Conservation (phyloP, 2,888 invertebrate genomes). For the Cantharis rustica region DNA sequence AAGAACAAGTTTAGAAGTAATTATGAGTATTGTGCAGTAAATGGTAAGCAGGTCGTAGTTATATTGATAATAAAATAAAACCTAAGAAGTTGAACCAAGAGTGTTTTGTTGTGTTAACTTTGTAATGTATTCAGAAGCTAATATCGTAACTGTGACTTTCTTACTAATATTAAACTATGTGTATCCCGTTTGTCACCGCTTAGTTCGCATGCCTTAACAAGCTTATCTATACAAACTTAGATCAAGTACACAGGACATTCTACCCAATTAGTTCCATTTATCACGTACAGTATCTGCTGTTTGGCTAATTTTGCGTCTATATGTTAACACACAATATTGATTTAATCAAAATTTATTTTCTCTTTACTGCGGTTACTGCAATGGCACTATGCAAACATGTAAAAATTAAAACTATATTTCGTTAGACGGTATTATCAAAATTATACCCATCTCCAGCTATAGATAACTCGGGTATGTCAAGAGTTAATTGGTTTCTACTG, state of each 20-base stretch:
- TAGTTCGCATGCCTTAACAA: slow-evolving; percentile 31
- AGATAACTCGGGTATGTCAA: background rate
- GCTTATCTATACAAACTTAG: slow-evolving; percentile 31
- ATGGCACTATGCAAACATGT: background rate
- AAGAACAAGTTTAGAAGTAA: slow-evolving; percentile 24
- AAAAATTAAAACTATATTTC: background rate
- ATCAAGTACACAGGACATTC: slow-evolving; percentile 27
- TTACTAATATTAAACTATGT: slow-evolving; percentile 33
- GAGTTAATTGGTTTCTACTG: background rate
- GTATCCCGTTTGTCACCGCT: slow-evolving; percentile 22
- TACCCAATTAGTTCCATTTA: slow-evolving; percentile 35
- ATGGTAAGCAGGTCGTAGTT: slow-evolving; percentile 20
- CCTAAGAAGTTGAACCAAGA: background rate
- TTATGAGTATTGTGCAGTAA: slow-evolving; percentile 27
- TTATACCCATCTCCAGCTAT: background rate
- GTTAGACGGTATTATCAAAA: background rate
- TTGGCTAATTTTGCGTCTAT: slow-evolving; percentile 6
- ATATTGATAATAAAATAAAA: background rate
- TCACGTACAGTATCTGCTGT: slow-evolving; percentile 18
- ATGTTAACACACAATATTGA: background rate
- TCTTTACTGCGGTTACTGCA: background rate
- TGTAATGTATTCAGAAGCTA: background rate
- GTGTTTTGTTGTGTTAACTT: background rate
- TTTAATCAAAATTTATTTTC: background rate
- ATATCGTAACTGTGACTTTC: slow-evolving; percentile 9